Percentiles rank a stretch among this genome's conserved stretches.
phyloP scores from a whole-genome alignment of 2,113 vertebrate genomes.

The Tretioscincus oriximinensis region DNA sequence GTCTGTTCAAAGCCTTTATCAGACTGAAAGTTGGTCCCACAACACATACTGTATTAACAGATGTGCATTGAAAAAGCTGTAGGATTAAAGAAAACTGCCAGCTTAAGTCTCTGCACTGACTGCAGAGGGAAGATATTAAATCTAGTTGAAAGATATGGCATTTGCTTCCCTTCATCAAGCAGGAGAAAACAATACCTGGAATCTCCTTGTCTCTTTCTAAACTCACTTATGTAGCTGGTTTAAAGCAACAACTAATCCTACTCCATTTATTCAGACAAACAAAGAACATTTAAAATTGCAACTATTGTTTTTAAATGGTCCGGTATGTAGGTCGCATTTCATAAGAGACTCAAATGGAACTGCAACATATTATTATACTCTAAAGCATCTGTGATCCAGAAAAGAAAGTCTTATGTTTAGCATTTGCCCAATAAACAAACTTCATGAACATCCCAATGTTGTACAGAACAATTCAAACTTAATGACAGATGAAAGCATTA shows the following conservation, averaged over 20 bases:
- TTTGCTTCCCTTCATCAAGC: slow-evolving; percentile 17
- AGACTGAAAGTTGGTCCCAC: no score
- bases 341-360: slow-evolving; percentile 20
- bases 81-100: not conserved
- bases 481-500: not conserved
- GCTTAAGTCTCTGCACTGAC: not conserved
- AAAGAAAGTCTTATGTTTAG: slow-evolving; percentile 25
- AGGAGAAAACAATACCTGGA: slow-evolving; percentile 18
- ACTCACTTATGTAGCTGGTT: slow-evolving; percentile 31
- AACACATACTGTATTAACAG: no score
- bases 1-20: not conserved
- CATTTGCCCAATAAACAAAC: not conserved
- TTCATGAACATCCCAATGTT: slow-evolving; percentile 22
- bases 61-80: not conserved
- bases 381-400: not conserved
- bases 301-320: slow-evolving; percentile 27
- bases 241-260: slow-evolving; percentile 28
- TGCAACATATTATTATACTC: slow-evolving; percentile 32
- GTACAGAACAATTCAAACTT: not conserved
- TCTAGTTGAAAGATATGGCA: not conserved
- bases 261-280: slow-evolving; percentile 14
- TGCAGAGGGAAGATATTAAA: not conserved
- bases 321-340: slow-evolving; percentile 38
- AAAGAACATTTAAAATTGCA: slow-evolving; percentile 22
- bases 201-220: slow-evolving; percentile 14